Base-by-base conservation (phyloP, 2,797 vertebrate species). In the Emys orbicularis region DNA sequence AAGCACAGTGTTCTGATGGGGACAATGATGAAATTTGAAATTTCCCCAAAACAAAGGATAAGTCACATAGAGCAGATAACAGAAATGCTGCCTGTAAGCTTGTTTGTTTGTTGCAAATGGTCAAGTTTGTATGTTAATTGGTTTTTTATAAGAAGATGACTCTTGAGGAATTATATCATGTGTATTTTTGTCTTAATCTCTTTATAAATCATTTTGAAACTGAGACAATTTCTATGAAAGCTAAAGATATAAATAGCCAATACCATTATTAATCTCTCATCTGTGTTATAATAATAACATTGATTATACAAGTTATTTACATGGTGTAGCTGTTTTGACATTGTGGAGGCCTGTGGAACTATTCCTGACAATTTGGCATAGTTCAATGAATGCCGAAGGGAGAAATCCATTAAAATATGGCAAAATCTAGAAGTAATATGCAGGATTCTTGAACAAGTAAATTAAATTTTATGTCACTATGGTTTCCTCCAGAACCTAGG, bases 361-460 rank as follows among this genome's bases (percentile, higher is more conserved):
- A 83, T 52, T 89, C 91, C 76, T 86, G 56, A 89, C 81, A 52
- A 21, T n/a, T 81, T 84, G 41, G 56, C 84, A 13, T 86, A 2
- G 74, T 92, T 94, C 95, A 79, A 87, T 79, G 54, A 80, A 72
- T 90, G 54, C 31, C 59, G 95, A 91, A 89, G 68, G 86, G 29
- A 88, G 93, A 85, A 5, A 91, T 86, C 72, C 44, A 89, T 37
- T 3, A 0, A 84, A 92, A 89, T 77, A 88, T 7, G 16, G 94
- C 88, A 27, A 76, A 10, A 74, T 29, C 41, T 86, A 89, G 10
- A 83, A 81, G 29, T 65, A 92, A 90, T 50, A 57, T 4, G 41
- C 13, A 12, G 12, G 41, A 6, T 77, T 52, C 57, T 31, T 8
- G 74, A 86, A 84, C 88, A 8, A 68, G 65, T 0, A 10, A 49